Conservation (phyloP, 2,113 vertebrate genomes). For the Myiopsitta monachus region DNA sequence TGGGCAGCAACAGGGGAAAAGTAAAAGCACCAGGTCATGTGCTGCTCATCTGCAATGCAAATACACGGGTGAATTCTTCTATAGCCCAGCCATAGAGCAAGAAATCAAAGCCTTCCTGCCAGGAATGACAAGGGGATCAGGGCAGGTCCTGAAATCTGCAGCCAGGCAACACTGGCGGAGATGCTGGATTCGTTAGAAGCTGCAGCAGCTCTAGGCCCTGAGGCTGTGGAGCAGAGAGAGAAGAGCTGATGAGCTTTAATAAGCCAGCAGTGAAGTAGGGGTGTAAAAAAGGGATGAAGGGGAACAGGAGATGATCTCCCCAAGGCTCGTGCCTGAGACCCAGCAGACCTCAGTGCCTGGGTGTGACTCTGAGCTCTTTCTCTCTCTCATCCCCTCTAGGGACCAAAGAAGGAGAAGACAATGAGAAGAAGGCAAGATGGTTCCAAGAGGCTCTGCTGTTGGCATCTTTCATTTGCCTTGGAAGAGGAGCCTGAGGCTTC, state of each 20-base stretch:
- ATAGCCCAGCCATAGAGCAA: background rate
- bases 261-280: background rate
- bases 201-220: conserved; percentile 6
- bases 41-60: conserved; percentile 4
- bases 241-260: conserved; percentile 1
- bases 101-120: background rate
- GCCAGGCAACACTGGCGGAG: background rate
- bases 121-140: background rate
- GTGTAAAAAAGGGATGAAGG: background rate
- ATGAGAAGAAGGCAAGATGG: background rate
- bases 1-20: background rate
- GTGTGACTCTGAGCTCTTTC: background rate
- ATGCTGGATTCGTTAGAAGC: background rate
- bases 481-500: background rate
- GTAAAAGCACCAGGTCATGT: background rate
- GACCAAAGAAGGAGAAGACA: background rate
- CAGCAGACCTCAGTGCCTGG: background rate
- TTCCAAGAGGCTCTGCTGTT: background rate
- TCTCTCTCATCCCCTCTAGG: background rate
- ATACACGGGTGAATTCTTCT: background rate
- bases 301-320: background rate
- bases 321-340: background rate
- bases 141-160: background rate
- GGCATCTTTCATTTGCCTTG: background rate
- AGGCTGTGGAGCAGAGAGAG: background rate